Percentiles rank a stretch among this genome's conserved stretches.
Evolutionary conservation across 2,113 vertebrate species (phyloP).

Genomic region (Rafetus swinhoei): DNA sequence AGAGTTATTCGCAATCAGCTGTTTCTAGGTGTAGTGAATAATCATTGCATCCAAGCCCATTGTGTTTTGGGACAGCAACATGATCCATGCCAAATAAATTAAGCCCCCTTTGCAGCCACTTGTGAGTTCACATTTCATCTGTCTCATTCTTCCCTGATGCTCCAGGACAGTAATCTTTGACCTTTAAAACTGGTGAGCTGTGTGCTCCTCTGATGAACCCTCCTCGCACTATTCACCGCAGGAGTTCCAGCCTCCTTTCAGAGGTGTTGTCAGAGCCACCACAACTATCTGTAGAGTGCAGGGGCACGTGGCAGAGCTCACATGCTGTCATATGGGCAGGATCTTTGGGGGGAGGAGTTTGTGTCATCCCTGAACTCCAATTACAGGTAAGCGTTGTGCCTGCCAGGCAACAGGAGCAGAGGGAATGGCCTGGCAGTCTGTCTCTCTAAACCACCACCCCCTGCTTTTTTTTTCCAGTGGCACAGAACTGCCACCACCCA

Average conservation of each 20-base stretch:
- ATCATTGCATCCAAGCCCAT: background rate
- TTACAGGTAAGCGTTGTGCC: background rate
- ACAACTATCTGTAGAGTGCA: background rate
- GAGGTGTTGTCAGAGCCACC: background rate
- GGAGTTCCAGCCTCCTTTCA: background rate
- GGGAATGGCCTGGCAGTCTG: rapidly evolving
- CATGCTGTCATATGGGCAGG: background rate
- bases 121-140: background rate
- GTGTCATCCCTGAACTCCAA: background rate
- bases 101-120: background rate
- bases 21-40: background rate
- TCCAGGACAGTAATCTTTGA: background rate
- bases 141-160: background rate
- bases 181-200: background rate
- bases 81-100: background rate
- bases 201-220: background rate
- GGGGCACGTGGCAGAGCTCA: background rate
- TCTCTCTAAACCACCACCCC: background rate
- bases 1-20: background rate
- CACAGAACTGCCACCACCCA: conserved; percentile 98
- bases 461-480: conserved; percentile 84
- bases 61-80: background rate
- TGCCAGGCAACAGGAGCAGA: background rate
- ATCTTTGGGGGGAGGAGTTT: background rate
- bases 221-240: background rate